Evolutionary conservation across 2,113 vertebrate genomes (phyloP).

Genomic region (Myanophis thanlyinensis): DNA sequence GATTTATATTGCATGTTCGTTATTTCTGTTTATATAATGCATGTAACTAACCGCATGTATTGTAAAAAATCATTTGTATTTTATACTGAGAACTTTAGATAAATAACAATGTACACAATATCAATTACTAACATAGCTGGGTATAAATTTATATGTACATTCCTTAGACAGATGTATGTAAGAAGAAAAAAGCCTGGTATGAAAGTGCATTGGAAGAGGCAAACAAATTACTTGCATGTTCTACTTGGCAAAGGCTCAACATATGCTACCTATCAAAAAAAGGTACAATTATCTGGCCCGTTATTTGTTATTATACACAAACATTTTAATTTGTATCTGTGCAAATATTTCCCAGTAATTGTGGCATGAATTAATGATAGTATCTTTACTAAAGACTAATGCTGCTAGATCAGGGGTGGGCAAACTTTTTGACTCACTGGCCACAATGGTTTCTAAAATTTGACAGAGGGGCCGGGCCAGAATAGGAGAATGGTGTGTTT

Average conservation of each 20-base stretch:
- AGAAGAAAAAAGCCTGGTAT: slow-evolving; percentile 49
- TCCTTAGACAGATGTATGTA: slow-evolving; percentile 51
- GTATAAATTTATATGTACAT: slow-evolving; percentile 1
- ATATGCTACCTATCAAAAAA: slow-evolving; percentile 47
- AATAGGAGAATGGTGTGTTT: too few species aligned
- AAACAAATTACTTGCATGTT: slow-evolving; percentile 27
- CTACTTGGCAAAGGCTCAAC: slow-evolving; percentile 61
- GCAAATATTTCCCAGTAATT: not conserved
- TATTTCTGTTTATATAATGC: not conserved
- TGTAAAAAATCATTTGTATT: not conserved
- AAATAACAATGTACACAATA: not conserved
- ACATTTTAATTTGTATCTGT: not conserved
- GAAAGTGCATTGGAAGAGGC: slow-evolving; percentile 63
- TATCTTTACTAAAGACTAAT: not conserved
- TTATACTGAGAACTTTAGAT: not conserved
- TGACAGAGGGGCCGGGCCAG: too few species aligned
- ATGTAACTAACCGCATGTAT: not conserved
- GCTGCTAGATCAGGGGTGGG: too few species aligned
- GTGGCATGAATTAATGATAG: not conserved
- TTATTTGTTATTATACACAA: not conserved
- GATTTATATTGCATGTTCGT: not conserved
- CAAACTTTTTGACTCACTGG: too few species aligned
- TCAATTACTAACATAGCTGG: not conserved
- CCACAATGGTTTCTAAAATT: too few species aligned
- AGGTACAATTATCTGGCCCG: slow-evolving; percentile 22